These are phyloP conservation scores for Armadillidium nasatum DNA, from an alignment of 1,140 invertebrate species.

Conservation along the genomic window DNA sequence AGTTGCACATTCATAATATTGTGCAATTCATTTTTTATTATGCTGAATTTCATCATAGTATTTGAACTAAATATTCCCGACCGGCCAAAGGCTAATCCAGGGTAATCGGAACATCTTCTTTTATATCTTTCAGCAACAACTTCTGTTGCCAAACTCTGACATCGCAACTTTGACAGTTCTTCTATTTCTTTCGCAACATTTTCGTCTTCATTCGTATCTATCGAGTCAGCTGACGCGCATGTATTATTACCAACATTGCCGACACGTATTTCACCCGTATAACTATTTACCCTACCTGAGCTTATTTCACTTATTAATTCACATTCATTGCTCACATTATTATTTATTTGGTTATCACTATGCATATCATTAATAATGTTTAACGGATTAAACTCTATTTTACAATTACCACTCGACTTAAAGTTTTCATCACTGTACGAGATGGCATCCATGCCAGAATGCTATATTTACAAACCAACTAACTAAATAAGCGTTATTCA, in stretches of 20 bases:
- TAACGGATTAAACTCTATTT: background rate
- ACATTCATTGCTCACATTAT: background rate
- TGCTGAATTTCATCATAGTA: conserved; percentile 95
- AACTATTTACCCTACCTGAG: background rate
- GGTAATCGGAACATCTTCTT: conserved; percentile 79
- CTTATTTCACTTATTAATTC: background rate
- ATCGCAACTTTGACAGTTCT: conserved; percentile 68
- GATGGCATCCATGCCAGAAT: conserved; percentile 8
- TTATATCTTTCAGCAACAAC: conserved; percentile 76
- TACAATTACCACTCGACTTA: background rate
- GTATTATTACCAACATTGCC: conserved; percentile 32
- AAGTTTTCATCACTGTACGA: conserved; percentile 1
- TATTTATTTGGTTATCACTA: conserved; percentile 4
- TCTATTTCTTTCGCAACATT: conserved; percentile 38
- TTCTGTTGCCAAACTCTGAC: conserved; percentile 80
- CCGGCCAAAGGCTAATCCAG: conserved; percentile 79
- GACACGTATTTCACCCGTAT: background rate
- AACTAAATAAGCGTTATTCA: background rate
- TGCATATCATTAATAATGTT: background rate
- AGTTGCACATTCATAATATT: conserved; percentile 94
- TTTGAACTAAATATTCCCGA: conserved; percentile 87
- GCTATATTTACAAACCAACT: background rate
- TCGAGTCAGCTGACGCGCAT: conserved; percentile 33
- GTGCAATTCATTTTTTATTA: conserved; percentile 93
- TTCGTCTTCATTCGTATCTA: conserved; percentile 24